These are phyloP conservation scores for Camponotus vicinus DNA, from an alignment of 1,140 invertebrate genomes.

Conservation along the genomic window DNA sequence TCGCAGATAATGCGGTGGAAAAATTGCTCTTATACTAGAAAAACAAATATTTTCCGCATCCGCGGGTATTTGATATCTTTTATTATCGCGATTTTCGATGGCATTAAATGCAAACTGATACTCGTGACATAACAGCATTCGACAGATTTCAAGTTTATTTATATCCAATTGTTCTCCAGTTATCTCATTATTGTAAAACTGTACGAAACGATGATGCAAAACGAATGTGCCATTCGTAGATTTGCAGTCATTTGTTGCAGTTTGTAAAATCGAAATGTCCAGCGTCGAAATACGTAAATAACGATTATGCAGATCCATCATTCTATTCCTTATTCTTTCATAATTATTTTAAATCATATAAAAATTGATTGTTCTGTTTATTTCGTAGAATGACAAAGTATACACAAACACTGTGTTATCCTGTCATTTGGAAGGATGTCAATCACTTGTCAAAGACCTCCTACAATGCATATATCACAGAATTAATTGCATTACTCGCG, in stretches of 20 bases:
- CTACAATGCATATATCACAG: background rate
- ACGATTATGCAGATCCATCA: slow-evolving; percentile 78
- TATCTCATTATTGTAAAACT: slow-evolving; percentile 57
- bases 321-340: background rate
- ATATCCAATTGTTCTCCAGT: slow-evolving; percentile 43
- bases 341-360: background rate
- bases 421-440: background rate
- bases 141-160: slow-evolving; percentile 68
- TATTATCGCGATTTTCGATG: background rate
- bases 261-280: slow-evolving; percentile 68
- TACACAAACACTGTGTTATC: background rate
- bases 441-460: too few species aligned
- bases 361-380: background rate
- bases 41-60: slow-evolving; percentile 9
- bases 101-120: slow-evolving; percentile 65
- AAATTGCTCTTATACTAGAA: slow-evolving; percentile 55
- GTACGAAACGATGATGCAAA: slow-evolving; percentile 56
- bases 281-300: slow-evolving; percentile 66
- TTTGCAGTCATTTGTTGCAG: background rate
- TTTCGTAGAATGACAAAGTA: background rate
- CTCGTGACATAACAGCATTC: slow-evolving; percentile 72
- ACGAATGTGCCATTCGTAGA: slow-evolving; percentile 42
- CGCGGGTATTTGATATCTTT: background rate
- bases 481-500: too few species aligned
- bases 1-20: slow-evolving; percentile 6